Conservation (phyloP, 2,113 vertebrate species). For the Picathartes gymnocephalus region DNA sequence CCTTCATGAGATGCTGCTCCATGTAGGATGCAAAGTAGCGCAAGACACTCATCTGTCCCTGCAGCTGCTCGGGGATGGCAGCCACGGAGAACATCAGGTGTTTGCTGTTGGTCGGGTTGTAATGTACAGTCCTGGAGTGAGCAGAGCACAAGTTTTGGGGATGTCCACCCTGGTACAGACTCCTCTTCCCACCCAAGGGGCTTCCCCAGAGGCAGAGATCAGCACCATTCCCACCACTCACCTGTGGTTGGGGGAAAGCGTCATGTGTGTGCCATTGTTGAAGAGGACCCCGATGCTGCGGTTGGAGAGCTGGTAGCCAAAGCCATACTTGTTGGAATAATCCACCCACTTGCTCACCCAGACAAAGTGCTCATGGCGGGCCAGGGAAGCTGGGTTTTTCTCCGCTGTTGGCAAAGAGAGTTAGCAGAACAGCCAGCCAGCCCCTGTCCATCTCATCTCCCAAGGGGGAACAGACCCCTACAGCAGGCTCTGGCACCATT, state of each 20-base stretch:
- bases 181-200: neutral
- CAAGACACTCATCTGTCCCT: constrained; percentile 86
- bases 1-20: constrained; percentile 98
- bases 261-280: constrained; percentile 94
- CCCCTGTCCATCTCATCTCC: neutral
- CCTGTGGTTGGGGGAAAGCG: constrained; percentile 87
- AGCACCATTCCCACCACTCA: constrained; percentile 11
- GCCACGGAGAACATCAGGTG: constrained; percentile 84
- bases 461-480: rapidly evolving
- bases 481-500: neutral
- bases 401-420: constrained; percentile 70
- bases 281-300: constrained; percentile 91
- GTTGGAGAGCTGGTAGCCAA: constrained; percentile 97
- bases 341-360: constrained; percentile 99
- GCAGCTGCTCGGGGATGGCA: constrained; percentile 86
- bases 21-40: constrained; percentile 93
- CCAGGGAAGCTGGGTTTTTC: constrained; percentile 86
- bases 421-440: neutral
- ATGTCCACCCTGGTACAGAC: neutral
- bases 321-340: constrained; percentile 97
- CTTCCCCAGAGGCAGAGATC: neutral
- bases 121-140: constrained; percentile 83
- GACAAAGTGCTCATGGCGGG: constrained; percentile 85
- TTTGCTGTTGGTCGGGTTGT: constrained; percentile 90
- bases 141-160: neutral